These are phyloP conservation scores for Eupithecia subfuscata DNA, from an alignment of 2,888 invertebrate genomes.

Conservation along the genomic window DNA sequence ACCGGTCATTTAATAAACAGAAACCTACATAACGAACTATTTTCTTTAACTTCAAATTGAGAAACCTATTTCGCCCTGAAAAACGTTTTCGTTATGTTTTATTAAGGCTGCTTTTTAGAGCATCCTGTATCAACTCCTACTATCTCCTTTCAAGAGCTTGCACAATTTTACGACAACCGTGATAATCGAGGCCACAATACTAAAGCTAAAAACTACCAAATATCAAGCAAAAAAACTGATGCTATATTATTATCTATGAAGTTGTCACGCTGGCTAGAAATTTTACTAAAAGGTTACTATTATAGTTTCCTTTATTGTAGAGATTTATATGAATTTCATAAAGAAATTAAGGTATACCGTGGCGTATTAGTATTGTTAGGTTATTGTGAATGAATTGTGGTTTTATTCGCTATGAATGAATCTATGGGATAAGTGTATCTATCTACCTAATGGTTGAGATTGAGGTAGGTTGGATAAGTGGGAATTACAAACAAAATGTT, in stretches of 20 bases:
- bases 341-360: slow-evolving; percentile 46
- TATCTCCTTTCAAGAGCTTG: slow-evolving; percentile 58
- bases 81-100: background rate
- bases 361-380: slow-evolving; percentile 35
- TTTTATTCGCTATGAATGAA: slow-evolving; percentile 35
- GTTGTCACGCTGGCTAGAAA: slow-evolving; percentile 46
- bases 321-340: slow-evolving; percentile 51
- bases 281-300: slow-evolving; percentile 35
- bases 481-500: background rate
- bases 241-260: slow-evolving; percentile 32
- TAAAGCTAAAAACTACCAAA: slow-evolving; percentile 46
- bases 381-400: slow-evolving; percentile 41
- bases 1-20: too few relatives aligned
- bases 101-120: background rate
- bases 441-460: background rate
- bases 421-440: background rate
- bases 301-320: slow-evolving; percentile 27
- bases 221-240: slow-evolving; percentile 35
- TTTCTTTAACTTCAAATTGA: background rate
- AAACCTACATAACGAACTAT: too few relatives aligned
- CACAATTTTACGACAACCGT: slow-evolving; percentile 71
- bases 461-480: background rate
- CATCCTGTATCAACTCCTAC: slow-evolving; percentile 36
- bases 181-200: slow-evolving; percentile 72
- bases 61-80: background rate